phyloP scores from a whole-genome alignment of 2,113 vertebrate genomes.

The Forbesichthys agassizii region DNA sequence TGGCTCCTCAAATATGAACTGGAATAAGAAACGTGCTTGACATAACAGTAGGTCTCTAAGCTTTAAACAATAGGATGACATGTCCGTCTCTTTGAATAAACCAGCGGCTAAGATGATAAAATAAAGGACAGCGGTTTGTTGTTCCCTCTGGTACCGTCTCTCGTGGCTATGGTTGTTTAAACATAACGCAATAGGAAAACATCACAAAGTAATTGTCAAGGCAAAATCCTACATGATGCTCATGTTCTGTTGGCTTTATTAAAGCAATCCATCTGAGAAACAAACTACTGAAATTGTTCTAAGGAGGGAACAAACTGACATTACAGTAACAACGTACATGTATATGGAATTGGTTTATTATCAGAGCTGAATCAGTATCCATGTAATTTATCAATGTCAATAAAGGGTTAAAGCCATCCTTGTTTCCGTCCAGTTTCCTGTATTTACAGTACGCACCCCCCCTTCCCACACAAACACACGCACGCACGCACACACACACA shows the following conservation, averaged over 20 bases:
- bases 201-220: slow-evolving; percentile 13
- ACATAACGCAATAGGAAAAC: slow-evolving; percentile 8
- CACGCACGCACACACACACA: no score
- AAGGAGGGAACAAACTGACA: not conserved
- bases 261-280: no score
- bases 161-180: slow-evolving; percentile 18
- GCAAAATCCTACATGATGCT: not conserved
- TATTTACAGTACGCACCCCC: no score
- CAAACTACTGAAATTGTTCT: not conserved
- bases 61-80: slow-evolving; percentile 19
- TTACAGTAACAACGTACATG: not conserved
- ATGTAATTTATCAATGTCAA: no score
- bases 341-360: not conserved
- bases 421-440: slow-evolving; percentile 26
- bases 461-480: no score
- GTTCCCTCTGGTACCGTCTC: slow-evolving; percentile 27
- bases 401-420: slow-evolving; percentile 26
- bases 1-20: not conserved
- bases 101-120: not conserved
- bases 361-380: not conserved
- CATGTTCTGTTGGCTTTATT: no score
- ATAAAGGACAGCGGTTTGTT: slow-evolving; percentile 12
- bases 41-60: not conserved
- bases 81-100: slow-evolving; percentile 9
- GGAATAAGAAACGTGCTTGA: slow-evolving; percentile 18